Percentiles rank a stretch among this genome's conserved stretches.
Evolutionary conservation across 2,113 vertebrate genomes (phyloP).

Genomic region (Archilochus colubris): DNA sequence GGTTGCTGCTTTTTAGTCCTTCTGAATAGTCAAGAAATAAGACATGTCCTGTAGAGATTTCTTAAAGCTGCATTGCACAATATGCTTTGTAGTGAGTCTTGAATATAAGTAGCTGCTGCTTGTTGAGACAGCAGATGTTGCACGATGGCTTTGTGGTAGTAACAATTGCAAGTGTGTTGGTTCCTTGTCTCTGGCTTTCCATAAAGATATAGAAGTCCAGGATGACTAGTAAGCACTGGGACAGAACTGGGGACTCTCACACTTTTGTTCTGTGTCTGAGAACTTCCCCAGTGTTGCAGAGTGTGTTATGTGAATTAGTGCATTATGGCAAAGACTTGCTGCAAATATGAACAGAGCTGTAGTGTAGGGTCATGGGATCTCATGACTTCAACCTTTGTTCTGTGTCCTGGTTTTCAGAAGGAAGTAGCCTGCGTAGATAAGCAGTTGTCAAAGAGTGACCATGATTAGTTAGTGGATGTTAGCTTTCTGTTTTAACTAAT

Average conservation of each 20-base stretch:
- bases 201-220: not conserved
- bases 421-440: not conserved
- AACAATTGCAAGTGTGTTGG: not conserved
- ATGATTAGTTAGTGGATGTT: not conserved
- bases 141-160: not conserved
- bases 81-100: not conserved
- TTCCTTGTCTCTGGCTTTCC: not conserved
- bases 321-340: not conserved
- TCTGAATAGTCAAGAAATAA: not conserved
- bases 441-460: not conserved
- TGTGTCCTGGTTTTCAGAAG: not conserved
- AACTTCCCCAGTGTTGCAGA: not conserved
- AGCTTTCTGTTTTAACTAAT: not conserved
- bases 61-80: not conserved
- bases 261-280: not conserved
- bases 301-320: not conserved
- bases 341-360: not conserved
- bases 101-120: not conserved
- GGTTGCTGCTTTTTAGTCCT: not conserved
- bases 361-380: not conserved
- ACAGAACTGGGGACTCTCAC: not conserved
- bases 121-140: rapidly evolving
- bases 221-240: not conserved
- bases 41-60: not conserved
- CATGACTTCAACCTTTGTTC: not conserved